Conservation (phyloP, 2,113 vertebrate genomes). For the Gyps fulvus region DNA sequence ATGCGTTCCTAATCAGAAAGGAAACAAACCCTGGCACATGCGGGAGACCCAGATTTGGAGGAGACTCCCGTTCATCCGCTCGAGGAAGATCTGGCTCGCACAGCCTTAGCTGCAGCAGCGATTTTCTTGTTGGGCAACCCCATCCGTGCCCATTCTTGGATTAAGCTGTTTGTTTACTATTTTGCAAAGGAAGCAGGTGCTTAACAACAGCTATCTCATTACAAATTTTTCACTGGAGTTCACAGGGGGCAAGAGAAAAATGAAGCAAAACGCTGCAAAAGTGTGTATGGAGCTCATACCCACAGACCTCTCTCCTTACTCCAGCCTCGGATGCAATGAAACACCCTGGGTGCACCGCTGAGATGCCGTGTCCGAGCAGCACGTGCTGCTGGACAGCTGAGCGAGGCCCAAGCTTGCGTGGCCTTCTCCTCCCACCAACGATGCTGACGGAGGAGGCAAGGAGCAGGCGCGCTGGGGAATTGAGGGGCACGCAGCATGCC, state of each 20-base stretch:
- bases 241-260: background rate
- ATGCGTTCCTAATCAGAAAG: background rate
- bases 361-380: background rate
- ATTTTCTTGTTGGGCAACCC: background rate
- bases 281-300: background rate
- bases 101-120: accelerated
- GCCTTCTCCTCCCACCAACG: background rate
- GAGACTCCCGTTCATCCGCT: background rate
- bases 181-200: background rate
- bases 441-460: background rate
- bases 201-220: background rate
- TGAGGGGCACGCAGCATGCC: background rate
- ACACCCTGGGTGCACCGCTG: background rate
- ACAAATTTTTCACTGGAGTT: background rate
- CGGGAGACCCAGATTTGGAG: background rate
- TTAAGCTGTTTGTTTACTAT: background rate
- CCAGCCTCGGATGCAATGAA: background rate
- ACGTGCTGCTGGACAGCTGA: background rate
- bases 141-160: background rate
- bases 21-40: background rate
- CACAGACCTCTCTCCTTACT: background rate
- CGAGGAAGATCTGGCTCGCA: background rate
- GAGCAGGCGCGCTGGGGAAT: accelerated
- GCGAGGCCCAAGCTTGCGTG: accelerated
- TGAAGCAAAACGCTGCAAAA: background rate